Base-by-base conservation (phyloP, 2,797 vertebrate genomes). In the Rhinoraja longicauda region DNA sequence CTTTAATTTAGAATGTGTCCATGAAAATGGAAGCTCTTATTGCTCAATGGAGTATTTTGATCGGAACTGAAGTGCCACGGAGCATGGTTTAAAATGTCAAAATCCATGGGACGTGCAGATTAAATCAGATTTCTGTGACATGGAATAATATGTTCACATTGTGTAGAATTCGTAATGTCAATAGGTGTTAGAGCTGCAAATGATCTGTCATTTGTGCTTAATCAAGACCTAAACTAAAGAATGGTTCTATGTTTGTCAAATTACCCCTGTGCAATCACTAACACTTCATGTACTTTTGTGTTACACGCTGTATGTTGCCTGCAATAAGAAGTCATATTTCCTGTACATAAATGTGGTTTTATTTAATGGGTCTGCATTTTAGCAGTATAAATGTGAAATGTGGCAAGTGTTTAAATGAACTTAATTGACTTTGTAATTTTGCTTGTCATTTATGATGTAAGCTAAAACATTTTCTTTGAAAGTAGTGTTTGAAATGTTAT, bases 351-450 rank as follows among this genome's bases (percentile, higher is more conserved):
- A 67, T 67, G 59, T 36, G 62, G 62, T 36, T 67, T 88, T 88
- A 88, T 88, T 88, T 67, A 88, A 62, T 36, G 32, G 29, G 88
- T 45, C 84, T 88, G 64, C 21, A 1, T 88, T 73, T 88, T 36
- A 88, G n/a, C 36, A 3, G 32, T 88, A 67, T 88, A 88, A 88
- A 88, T 88, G 57, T 62, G 57, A 86, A 86, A 86, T 86, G 82
- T 86, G 57, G 57, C 82, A 62, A 86, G 26, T 88, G 84, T 88
- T 88, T 88, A 88, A 88, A 88, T 88, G 64, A 88, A 62, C 21
- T 36, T 88, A 88, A 88, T 88, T 88, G 84, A 67, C 62, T 21
- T 21, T 32, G 17, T 88, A 88, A 88, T 88, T 88, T 88, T 88
- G 62, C 59, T 88, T 88, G 64, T 88, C 84, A 88, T 88, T 67